phyloP scores from a whole-genome alignment of 2,888 invertebrate species.

The Hydraecia micacea region DNA sequence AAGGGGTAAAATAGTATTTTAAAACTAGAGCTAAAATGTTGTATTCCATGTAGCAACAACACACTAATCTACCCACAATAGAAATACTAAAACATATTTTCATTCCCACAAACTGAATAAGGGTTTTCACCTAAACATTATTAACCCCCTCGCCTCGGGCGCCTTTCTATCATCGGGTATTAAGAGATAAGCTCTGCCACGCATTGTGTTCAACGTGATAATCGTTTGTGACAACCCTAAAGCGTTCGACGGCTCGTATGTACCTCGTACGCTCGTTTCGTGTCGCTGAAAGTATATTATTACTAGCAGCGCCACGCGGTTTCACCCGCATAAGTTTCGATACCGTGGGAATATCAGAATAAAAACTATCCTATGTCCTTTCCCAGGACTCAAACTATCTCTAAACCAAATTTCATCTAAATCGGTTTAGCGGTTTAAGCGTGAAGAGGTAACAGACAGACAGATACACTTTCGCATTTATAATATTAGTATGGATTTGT shows the following conservation, averaged over 20 bases:
- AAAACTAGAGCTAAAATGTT: no score
- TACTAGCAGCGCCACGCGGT: no score
- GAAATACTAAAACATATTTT: constrained; percentile 61
- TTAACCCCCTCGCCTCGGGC: constrained; percentile 58
- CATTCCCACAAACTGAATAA: constrained; percentile 57
- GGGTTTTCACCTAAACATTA: constrained; percentile 66
- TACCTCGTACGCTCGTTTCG: constrained; percentile 21
- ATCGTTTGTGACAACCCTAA: constrained; percentile 66
- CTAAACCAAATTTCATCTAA: no score
- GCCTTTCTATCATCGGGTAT: constrained; percentile 74
- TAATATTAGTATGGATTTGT: no score
- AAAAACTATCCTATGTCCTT: no score
- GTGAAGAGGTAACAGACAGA: no score
- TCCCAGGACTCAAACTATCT: no score
- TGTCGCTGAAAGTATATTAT: neutral
- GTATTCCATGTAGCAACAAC: neutral
- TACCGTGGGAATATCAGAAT: no score
- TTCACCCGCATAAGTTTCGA: no score
- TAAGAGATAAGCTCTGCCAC: constrained; percentile 72
- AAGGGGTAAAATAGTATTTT: no score
- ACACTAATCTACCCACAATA: constrained; percentile 24
- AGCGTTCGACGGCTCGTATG: constrained; percentile 46
- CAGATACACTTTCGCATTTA: no score
- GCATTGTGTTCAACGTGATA: constrained; percentile 67
- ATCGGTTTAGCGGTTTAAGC: no score